Evolutionary conservation across 1,140 invertebrate genomes (phyloP), one percentile per base, ranked within the genome.

Genomic region (Psix sp.): DNA sequence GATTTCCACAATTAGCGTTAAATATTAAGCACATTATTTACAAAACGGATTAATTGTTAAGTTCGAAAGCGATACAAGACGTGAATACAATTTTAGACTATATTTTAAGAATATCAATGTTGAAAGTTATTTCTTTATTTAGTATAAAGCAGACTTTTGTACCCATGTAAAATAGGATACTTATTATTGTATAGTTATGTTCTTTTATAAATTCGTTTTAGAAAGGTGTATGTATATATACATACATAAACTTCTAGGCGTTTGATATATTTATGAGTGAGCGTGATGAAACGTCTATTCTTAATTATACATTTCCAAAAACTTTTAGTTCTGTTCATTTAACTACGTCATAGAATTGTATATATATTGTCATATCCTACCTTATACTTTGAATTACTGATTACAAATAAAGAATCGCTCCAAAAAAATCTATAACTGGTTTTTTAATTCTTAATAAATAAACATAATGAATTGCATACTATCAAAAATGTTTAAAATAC

Each of bases 331-430:
- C n/a, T n/a, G n/a, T 36, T 36, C 57, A 57, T 21, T 38, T 68
- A 59, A 52, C 40, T 11, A 9, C 26, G 29, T 49, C 35, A 49
- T 56, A 36, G 11, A 57, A 35, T 33, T 49, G 9, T 66, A 29
- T 66, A 56, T 42, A 57, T 49, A 49, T 49, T 42, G 20, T 42
- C 43, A 33, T 49, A 66, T 26, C 15, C 36, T 57, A 20, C 49
- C 15, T 56, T 49, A 31, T 49, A 17, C 33, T 66, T 46, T 48
- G 17, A 54, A 26, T 65, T 54, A 65, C 40, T 65, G 35, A 54
- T 63, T 63, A 63, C 51, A 18, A 65, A 65, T 65, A 65, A 65
- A 54, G 40, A 35, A 46, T 65, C n/a, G n/a, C n/a, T 65, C 54
- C 2, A 35, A 13, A 35, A 13, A 6, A 35, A 13, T 29, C 6